Evolutionary conservation across 2,113 vertebrate species (phyloP).

Genomic region (Nothocercus julius): DNA sequence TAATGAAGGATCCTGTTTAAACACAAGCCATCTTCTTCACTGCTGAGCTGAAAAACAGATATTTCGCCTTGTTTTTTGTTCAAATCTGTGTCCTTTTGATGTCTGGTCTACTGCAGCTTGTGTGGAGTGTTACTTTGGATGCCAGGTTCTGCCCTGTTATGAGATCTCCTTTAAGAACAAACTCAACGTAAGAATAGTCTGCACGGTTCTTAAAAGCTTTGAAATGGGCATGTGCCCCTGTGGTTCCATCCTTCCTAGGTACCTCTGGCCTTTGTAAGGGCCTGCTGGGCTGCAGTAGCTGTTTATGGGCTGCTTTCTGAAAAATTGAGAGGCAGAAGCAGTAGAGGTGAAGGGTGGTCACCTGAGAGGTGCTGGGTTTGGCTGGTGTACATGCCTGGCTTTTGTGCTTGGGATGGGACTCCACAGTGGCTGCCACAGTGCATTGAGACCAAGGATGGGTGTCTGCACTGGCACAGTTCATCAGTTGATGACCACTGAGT

Average conservation of each 20-base stretch:
- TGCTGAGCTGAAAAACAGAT: not conserved
- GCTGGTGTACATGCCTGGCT: not conserved
- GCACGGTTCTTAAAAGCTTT: not conserved
- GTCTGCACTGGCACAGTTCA: accelerated
- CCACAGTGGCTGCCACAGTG: not conserved
- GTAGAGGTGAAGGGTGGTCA: not conserved
- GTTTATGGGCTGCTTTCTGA: not conserved
- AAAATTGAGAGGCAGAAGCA: not conserved
- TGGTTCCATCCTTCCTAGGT: too few relatives aligned
- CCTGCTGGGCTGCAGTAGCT: not conserved
- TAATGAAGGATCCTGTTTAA: not conserved
- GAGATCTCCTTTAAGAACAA: not conserved
- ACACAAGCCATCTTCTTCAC: not conserved
- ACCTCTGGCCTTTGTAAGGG: not conserved
- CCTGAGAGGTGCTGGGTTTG: accelerated
- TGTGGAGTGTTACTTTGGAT: not conserved
- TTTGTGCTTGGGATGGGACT: accelerated
- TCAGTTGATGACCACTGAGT: accelerated
- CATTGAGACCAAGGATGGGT: accelerated
- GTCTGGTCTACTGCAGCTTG: too few relatives aligned
- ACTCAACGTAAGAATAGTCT: not conserved
- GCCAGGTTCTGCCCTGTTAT: not conserved
- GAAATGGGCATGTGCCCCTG: not conserved
- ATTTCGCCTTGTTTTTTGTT: not conserved
- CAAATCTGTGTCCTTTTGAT: not conserved